These are phyloP conservation scores for Heliconius ethilla DNA, from an alignment of 2,888 invertebrate genomes.

Conservation along the genomic window DNA sequence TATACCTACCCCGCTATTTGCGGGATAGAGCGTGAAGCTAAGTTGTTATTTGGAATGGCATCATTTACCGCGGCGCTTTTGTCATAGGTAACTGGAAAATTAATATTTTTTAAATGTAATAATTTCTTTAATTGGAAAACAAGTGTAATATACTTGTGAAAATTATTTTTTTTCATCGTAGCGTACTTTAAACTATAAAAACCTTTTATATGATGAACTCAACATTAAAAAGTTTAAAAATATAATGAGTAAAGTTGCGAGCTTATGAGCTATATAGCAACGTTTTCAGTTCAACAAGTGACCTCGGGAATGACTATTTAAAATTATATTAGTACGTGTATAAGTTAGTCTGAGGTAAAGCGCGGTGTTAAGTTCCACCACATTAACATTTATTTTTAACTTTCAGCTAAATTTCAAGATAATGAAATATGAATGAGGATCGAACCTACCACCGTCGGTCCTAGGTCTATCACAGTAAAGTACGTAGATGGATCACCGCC, in stretches of 20 bases:
- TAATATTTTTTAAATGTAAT: no score
- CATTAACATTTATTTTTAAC: no score
- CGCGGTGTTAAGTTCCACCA: background rate
- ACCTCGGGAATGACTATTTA: background rate
- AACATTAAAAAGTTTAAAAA: background rate
- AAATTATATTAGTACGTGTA: background rate
- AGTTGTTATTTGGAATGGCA: background rate
- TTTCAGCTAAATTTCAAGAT: no score
- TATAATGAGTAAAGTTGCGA: slow-evolving; percentile 5
- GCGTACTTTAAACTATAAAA: no score
- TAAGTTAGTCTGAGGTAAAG: background rate
- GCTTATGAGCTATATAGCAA: background rate
- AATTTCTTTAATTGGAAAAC: no score
- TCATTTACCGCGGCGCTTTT: background rate
- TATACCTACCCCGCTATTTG: no score
- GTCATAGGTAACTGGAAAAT: background rate
- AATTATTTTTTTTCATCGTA: no score
- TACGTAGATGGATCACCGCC: slow-evolving; percentile 4
- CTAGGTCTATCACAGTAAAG: background rate
- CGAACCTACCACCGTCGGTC: background rate
- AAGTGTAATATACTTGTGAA: no score
- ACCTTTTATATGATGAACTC: background rate
- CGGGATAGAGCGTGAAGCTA: background rate
- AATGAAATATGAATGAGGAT: no score
- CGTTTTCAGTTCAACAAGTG: background rate